Conservation (phyloP, 2,888 invertebrate genomes). For the Tetramorium bicarinatum region DNA sequence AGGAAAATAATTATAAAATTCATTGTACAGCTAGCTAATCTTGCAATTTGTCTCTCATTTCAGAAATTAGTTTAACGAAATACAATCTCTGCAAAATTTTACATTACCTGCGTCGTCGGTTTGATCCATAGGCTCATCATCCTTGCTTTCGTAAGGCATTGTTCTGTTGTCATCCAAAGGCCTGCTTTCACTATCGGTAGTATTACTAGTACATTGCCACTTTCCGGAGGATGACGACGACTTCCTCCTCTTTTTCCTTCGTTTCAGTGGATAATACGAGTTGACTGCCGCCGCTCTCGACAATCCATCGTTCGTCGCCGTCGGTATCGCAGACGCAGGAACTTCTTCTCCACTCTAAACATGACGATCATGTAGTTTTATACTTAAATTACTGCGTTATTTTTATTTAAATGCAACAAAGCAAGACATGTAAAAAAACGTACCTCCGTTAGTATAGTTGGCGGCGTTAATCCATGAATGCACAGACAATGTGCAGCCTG, state of each 20-base stretch:
- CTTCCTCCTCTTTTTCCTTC: constrained; percentile 88
- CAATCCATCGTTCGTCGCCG: constrained; percentile 85
- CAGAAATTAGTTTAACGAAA: not conserved
- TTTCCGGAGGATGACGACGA: constrained; percentile 81
- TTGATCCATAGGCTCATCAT: constrained; percentile 76
- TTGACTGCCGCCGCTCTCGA: constrained; percentile 86
- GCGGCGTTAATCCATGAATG: constrained; percentile 89
- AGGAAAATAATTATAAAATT: constrained; percentile 14
- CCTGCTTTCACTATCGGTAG: constrained; percentile 73
- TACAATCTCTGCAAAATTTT: constrained; percentile 18
- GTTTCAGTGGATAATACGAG: constrained; percentile 87
- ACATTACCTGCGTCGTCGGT: constrained; percentile 81
- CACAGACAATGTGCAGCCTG: constrained; percentile 89
- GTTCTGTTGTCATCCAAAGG: constrained; percentile 74
- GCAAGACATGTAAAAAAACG: not conserved
- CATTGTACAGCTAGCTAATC: not conserved
- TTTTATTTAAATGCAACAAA: not conserved
- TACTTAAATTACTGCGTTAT: not conserved
- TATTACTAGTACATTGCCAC: constrained; percentile 75
- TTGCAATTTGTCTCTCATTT: constrained; percentile 3
- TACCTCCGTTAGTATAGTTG: constrained; percentile 85
- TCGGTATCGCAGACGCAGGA: constrained; percentile 81
- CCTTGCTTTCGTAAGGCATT: constrained; percentile 77
- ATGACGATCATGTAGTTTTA: not conserved
- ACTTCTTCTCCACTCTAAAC: constrained; percentile 83